Percentiles rank a stretch among this genome's conserved stretches.
phyloP scores from a whole-genome alignment of 2,888 invertebrate species.

The Synergus gifuensis region DNA sequence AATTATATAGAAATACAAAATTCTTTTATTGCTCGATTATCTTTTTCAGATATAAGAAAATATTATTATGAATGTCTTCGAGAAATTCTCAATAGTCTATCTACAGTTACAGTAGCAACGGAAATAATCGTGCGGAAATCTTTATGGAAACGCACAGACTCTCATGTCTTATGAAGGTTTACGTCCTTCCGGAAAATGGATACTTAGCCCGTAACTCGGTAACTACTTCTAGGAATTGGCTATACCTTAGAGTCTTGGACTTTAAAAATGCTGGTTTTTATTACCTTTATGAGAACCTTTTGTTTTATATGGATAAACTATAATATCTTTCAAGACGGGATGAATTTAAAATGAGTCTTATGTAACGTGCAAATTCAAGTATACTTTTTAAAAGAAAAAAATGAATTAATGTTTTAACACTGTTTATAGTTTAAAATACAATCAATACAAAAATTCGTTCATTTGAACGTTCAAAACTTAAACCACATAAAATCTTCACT shows the following conservation, averaged over 20 bases:
- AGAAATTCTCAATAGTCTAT: conserved; percentile 22
- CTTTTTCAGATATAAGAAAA: background rate
- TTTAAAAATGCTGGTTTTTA: conserved; percentile 10
- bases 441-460: too few species aligned
- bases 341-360: background rate
- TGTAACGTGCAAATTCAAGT: background rate
- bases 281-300: conserved; percentile 1
- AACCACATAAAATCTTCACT: background rate
- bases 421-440: too few species aligned
- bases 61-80: background rate
- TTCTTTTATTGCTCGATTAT: background rate
- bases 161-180: conserved; percentile 26
- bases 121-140: conserved; percentile 32
- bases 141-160: conserved; percentile 22
- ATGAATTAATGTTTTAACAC: too few species aligned
- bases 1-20: too few species aligned
- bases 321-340: background rate
- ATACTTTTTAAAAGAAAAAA: background rate
- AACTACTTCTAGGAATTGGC: conserved; percentile 8
- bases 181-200: conserved; percentile 34
- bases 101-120: conserved; percentile 3
- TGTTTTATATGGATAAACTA: background rate
- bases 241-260: background rate
- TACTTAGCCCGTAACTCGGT: conserved; percentile 14
- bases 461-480: too few species aligned